These are phyloP conservation scores for Heteropelma amictum DNA, from an alignment of 2,888 invertebrate species.

Conservation along the genomic window DNA sequence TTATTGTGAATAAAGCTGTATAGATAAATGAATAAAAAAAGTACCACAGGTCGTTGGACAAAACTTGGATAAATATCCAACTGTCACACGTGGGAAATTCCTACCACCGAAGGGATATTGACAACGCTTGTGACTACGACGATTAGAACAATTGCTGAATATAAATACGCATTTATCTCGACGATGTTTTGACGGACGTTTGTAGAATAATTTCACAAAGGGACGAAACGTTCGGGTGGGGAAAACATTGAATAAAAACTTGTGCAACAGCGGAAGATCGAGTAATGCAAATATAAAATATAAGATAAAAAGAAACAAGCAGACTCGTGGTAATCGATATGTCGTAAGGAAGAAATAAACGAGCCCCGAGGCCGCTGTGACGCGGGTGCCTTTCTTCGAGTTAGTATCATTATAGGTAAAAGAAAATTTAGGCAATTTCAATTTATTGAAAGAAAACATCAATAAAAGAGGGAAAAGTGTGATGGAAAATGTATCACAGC, in stretches of 20 bases:
- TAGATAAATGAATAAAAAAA: conserved; percentile 43
- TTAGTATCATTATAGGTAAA: no score
- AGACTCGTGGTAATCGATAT: conserved; percentile 34
- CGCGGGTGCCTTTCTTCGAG: conserved; percentile 59
- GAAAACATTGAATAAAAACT: neutral
- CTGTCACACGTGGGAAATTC: conserved; percentile 23
- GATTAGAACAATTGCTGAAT: conserved; percentile 19
- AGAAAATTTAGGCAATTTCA: neutral
- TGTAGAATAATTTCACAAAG: neutral
- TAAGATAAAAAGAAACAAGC: neutral
- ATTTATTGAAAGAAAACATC: neutral
- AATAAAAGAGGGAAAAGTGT: neutral
- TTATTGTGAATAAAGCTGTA: conserved; percentile 42
- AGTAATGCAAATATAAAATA: neutral
- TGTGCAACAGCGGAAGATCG: neutral
- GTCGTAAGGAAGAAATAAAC: conserved; percentile 36
- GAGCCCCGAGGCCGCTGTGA: conserved; percentile 54
- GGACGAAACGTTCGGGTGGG: neutral
- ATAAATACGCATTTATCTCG: neutral
- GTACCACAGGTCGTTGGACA: conserved; percentile 25
- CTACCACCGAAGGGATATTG: conserved; percentile 18
- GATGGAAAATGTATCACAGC: no score
- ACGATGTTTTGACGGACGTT: conserved; percentile 18
- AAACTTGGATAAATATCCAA: conserved; percentile 18
- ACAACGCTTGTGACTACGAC: conserved; percentile 39